Evolutionary conservation across 2,888 invertebrate genomes (phyloP).

Genomic region (Entomobrya multifasciata): DNA sequence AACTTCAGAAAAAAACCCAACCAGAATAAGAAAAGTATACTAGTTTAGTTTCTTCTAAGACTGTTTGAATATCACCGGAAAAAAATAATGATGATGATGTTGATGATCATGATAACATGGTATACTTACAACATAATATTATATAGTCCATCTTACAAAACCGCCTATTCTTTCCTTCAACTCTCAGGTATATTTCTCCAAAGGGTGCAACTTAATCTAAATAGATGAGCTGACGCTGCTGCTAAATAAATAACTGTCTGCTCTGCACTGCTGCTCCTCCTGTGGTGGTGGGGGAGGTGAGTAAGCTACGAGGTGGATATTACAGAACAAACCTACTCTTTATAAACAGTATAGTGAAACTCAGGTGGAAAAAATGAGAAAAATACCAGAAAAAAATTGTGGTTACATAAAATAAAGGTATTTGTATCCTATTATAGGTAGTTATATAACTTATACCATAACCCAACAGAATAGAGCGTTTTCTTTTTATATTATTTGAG

Average conservation of each 20-base stretch:
- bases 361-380: slow-evolving; percentile 15
- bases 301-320: neutral
- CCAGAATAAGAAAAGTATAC: too few species aligned
- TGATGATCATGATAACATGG: too few species aligned
- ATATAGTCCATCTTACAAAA: too few species aligned
- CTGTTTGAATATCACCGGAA: slow-evolving; percentile 25
- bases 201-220: slow-evolving; percentile 71
- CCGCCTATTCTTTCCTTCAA: too few species aligned
- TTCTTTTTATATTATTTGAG: too few species aligned
- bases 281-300: neutral
- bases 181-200: slow-evolving; percentile 32
- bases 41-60: too few species aligned
- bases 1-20: too few species aligned
- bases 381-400: too few species aligned
- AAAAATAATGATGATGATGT: slow-evolving; percentile 29
- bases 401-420: slow-evolving; percentile 22
- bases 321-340: neutral
- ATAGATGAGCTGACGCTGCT: slow-evolving; percentile 67
- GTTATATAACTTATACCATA: too few species aligned
- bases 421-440: too few species aligned
- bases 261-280: slow-evolving; percentile 3
- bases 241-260: slow-evolving; percentile 70
- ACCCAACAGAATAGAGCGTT: too few species aligned
- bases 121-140: too few species aligned
- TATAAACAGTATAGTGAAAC: neutral